phyloP scores from a whole-genome alignment of 2,888 invertebrate species.

The Agonum fuliginosum region DNA sequence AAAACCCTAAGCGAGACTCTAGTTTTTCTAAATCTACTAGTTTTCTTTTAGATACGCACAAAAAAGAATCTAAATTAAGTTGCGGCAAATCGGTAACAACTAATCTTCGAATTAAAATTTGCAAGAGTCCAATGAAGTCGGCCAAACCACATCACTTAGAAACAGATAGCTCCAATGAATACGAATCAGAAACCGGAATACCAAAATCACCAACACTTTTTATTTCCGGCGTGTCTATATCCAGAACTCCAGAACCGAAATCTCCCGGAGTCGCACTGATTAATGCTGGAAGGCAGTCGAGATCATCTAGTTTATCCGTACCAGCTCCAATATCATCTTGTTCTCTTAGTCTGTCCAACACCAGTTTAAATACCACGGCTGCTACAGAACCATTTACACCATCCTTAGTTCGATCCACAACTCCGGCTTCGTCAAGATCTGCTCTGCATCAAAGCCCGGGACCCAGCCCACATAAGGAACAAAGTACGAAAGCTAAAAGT shows the following conservation, averaged over 20 bases:
- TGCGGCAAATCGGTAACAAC: slow-evolving; percentile 66
- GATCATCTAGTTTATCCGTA: slow-evolving; percentile 74
- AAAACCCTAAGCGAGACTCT: slow-evolving; percentile 66
- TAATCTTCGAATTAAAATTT: slow-evolving; percentile 71
- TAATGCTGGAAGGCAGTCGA: slow-evolving; percentile 71
- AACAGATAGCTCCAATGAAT: slow-evolving; percentile 75
- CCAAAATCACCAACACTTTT: slow-evolving; percentile 76
- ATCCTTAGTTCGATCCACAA: slow-evolving; percentile 70
- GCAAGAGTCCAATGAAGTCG: slow-evolving; percentile 67
- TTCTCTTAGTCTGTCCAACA: slow-evolving; percentile 70
- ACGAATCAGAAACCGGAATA: slow-evolving; percentile 77
- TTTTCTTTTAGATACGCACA: slow-evolving; percentile 69
- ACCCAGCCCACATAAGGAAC: slow-evolving; percentile 68
- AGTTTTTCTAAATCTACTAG: slow-evolving; percentile 71
- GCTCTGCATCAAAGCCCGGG: slow-evolving; percentile 67
- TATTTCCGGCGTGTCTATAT: slow-evolving; percentile 77
- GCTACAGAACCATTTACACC: slow-evolving; percentile 70
- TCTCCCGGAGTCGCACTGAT: slow-evolving; percentile 69
- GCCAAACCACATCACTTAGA: slow-evolving; percentile 69
- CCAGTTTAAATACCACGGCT: slow-evolving; percentile 68
- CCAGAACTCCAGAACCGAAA: slow-evolving; percentile 75
- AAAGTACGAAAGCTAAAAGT: slow-evolving; percentile 72
- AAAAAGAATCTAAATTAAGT: slow-evolving; percentile 64
- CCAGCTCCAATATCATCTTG: slow-evolving; percentile 71
- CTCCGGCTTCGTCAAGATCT: slow-evolving; percentile 68